A percentile compares a stretch with the other conserved stretches of the same genome.
These are phyloP conservation scores for Ondatra zibethicus DNA, from an alignment of 2,113 vertebrate species.

Conservation along the genomic window DNA sequence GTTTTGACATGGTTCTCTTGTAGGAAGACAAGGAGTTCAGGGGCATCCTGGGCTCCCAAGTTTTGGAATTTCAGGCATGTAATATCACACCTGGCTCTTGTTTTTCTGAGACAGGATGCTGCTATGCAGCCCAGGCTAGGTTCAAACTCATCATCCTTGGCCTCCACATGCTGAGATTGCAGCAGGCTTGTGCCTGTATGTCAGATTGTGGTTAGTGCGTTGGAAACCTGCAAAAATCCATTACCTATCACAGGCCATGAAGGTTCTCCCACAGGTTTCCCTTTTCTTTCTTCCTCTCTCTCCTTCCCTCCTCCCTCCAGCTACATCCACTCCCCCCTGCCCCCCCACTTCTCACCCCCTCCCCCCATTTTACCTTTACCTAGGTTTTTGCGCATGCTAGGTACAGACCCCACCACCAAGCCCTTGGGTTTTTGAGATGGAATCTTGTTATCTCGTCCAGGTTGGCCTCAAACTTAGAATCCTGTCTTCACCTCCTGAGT, in stretches of 20 bases:
- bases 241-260: constrained; percentile 24
- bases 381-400: not conserved
- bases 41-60: not conserved
- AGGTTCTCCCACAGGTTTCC: not conserved
- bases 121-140: not conserved
- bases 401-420: not conserved
- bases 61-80: not conserved
- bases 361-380: not conserved
- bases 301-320: no score
- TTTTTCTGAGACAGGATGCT: not conserved
- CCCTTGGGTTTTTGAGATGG: not conserved
- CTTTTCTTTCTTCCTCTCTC: not conserved
- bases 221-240: constrained; percentile 18
- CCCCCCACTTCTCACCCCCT: no score
- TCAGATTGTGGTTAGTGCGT: not conserved
- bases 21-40: not conserved
- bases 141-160: not conserved
- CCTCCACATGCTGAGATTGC: not conserved
- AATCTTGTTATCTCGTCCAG: not conserved
- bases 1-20: not conserved
- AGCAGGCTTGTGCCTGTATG: not conserved
- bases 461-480: not conserved
- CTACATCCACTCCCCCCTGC: no score
- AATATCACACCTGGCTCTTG: not conserved
- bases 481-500: not conserved